phyloP scores from a whole-genome alignment of 2,113 vertebrate species.

The Mixornis gularis region DNA sequence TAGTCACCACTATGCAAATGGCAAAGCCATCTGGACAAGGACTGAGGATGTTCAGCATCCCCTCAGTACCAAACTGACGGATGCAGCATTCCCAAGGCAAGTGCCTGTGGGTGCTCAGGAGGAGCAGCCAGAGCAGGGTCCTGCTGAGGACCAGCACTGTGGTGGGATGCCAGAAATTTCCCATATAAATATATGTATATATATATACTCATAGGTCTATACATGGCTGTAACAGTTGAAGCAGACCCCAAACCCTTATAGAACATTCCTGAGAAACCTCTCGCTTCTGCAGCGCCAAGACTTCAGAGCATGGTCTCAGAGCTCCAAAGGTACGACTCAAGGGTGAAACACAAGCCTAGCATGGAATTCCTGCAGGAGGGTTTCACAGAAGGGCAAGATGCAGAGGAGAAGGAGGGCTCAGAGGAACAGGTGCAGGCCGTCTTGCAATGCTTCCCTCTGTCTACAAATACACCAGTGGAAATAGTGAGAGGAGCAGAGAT shows the following conservation, averaged over 20 bases:
- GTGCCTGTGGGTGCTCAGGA: neutral
- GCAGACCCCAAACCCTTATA: neutral
- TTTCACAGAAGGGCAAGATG: conserved; percentile 40
- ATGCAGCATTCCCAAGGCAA: neutral
- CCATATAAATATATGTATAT: neutral
- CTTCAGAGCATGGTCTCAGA: conserved; percentile 7
- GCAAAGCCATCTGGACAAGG: neutral
- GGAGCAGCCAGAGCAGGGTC: neutral
- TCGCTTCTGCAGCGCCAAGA: neutral
- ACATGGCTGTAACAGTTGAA: conserved; percentile 11
- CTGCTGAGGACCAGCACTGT: neutral
- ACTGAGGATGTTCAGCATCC: neutral
- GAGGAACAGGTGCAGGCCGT: conserved; percentile 48
- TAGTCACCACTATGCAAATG: neutral
- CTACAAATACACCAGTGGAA: conserved; percentile 57
- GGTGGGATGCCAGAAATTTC: neutral
- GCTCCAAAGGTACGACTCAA: conserved; percentile 21
- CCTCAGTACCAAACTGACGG: neutral
- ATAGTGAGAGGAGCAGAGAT: conserved; percentile 46
- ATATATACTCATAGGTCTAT: neutral
- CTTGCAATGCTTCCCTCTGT: neutral
- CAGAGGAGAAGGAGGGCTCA: conserved; percentile 22
- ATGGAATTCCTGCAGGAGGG: conserved; percentile 41
- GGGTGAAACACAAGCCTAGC: conserved; percentile 45
- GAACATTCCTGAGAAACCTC: conserved; percentile 50